These are phyloP conservation scores for Palythoa grandis DNA, from an alignment of 92 coral and sea anemone species.

Conservation along the genomic window DNA sequence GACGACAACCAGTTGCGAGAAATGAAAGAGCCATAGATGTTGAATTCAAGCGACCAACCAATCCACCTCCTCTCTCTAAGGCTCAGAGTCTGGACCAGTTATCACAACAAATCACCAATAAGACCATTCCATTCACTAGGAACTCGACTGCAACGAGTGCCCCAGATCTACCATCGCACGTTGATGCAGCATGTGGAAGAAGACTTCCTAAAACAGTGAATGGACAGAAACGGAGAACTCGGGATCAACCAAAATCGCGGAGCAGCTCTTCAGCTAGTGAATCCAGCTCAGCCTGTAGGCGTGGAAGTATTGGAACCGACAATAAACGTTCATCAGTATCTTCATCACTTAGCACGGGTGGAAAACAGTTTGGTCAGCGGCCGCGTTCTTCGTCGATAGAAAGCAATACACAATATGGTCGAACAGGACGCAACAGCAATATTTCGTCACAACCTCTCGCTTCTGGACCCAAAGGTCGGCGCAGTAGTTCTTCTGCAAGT, in stretches of 20 bases:
- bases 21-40: slow-evolving; percentile 47
- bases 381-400: slow-evolving; percentile 5
- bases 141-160: slow-evolving; percentile 16
- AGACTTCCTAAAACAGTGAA: not conserved
- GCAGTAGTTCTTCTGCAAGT: slow-evolving; percentile 39
- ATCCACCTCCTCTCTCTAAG: slow-evolving; percentile 31
- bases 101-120: not conserved
- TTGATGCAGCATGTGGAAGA: not conserved
- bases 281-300: not conserved
- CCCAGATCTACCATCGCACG: slow-evolving; percentile 24
- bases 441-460: not conserved
- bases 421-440: not conserved
- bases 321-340: not conserved
- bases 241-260: not conserved
- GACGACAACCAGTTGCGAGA: slow-evolving; percentile 34
- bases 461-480: not conserved
- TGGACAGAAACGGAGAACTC: not conserved
- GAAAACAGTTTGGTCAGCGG: not conserved
- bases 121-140: not conserved
- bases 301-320: not conserved
- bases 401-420: not conserved
- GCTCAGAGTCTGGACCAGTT: slow-evolving; percentile 33
- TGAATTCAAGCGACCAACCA: slow-evolving; percentile 35
- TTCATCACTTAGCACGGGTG: not conserved
- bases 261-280: slow-evolving; percentile 31